Evolutionary conservation across 2,113 vertebrate species (phyloP).

Genomic region (Sisor rabdophorus): DNA sequence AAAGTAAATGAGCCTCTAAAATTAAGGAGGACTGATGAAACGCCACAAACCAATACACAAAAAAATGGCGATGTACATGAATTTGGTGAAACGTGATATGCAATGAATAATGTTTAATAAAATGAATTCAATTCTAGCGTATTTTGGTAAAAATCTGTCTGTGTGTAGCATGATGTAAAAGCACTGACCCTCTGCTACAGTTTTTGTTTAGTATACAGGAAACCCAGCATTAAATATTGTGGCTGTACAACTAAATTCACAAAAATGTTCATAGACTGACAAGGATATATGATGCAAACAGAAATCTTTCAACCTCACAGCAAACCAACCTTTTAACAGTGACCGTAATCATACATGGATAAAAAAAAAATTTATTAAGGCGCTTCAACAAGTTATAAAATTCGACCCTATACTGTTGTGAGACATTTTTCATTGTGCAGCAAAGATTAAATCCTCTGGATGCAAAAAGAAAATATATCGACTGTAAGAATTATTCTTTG

Average conservation of each 20-base stretch:
- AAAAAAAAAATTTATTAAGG: not conserved
- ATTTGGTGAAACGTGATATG: not conserved
- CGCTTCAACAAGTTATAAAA: conserved; percentile 22
- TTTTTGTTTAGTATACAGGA: not conserved
- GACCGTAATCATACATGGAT: conserved; percentile 9
- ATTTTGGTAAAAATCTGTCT: not conserved
- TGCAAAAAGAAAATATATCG: no score
- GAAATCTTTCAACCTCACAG: not conserved
- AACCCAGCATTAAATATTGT: not conserved
- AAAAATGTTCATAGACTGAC: not conserved
- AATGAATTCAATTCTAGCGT: not conserved
- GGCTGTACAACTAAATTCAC: not conserved
- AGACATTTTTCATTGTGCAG: conserved; percentile 26
- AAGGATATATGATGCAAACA: not conserved
- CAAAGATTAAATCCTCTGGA: conserved; percentile 14
- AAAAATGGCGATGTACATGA: no score
- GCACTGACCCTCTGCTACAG: not conserved
- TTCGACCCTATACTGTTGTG: conserved; percentile 6
- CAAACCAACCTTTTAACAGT: not conserved
- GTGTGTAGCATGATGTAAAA: not conserved
- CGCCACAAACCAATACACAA: not conserved
- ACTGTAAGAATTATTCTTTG: no score
- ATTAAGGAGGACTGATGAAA: not conserved
- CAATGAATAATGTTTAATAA: not conserved
- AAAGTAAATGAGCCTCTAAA: conserved; percentile 25